Conservation (phyloP, 2,888 invertebrate genomes). For the Graphium colonna region DNA sequence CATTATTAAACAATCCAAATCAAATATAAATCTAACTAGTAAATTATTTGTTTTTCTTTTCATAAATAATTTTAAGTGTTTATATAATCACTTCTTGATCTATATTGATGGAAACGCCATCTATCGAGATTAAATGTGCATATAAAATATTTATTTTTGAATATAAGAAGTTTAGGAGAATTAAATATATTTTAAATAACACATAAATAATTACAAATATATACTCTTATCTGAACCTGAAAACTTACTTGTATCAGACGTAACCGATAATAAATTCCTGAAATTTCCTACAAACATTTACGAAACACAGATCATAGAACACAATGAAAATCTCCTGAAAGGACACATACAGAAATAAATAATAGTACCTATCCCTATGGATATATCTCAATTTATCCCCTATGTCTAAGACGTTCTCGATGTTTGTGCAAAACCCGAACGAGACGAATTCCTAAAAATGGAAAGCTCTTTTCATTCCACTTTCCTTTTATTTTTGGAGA, state of each 20-base stretch:
- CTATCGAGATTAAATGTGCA: too few relatives aligned
- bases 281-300: background rate
- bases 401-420: constrained; percentile 6
- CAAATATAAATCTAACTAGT: too few relatives aligned
- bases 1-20: too few relatives aligned
- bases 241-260: background rate
- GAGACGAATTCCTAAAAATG: too few relatives aligned
- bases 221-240: background rate
- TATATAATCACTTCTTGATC: too few relatives aligned
- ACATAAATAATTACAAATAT: too few relatives aligned
- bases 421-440: background rate
- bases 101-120: too few relatives aligned
- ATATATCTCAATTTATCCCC: constrained; percentile 21
- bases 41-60: too few relatives aligned
- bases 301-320: constrained; percentile 5
- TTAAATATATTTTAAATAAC: too few relatives aligned
- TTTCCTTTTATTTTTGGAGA: constrained; percentile 13
- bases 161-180: too few relatives aligned
- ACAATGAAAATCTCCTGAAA: constrained; percentile 16
- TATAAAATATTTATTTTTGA: too few relatives aligned
- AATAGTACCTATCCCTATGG: constrained; percentile 20
- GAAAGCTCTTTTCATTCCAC: constrained; percentile 13
- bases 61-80: too few relatives aligned
- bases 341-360: constrained; percentile 5
- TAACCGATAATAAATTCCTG: background rate